Evolutionary conservation across 2,113 vertebrate genomes (phyloP).

Genomic region (Piaya cayana): DNA sequence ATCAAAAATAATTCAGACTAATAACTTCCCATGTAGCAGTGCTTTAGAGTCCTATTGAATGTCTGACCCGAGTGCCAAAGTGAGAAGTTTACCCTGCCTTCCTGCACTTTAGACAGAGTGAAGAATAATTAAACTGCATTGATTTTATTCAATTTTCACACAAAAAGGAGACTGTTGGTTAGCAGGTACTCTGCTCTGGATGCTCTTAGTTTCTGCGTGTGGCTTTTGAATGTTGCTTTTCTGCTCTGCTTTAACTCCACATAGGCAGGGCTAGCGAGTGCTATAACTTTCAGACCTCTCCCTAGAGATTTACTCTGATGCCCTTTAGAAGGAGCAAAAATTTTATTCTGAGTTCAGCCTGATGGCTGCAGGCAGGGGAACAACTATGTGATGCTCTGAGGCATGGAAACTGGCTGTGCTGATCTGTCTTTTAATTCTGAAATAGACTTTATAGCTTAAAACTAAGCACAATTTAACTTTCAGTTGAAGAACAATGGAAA

Average conservation of each 20-base stretch:
- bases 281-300: not conserved
- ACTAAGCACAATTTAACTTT: not conserved
- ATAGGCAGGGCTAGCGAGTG: not conserved
- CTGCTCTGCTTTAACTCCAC: not conserved
- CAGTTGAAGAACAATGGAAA: not conserved
- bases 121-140: not conserved
- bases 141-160: not conserved
- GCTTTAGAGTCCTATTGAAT: not conserved
- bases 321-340: not conserved
- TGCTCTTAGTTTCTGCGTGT: not conserved
- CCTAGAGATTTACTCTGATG: not conserved
- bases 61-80: not conserved
- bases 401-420: accelerated
- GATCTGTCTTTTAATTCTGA: accelerated
- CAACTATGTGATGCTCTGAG: accelerated
- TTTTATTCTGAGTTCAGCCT: not conserved
- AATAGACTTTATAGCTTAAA: not conserved
- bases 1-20: not conserved
- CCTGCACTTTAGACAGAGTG: not conserved
- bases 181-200: not conserved
- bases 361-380: not conserved
- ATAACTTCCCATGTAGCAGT: not conserved
- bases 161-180: not conserved
- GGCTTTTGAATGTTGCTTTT: not conserved
- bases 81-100: not conserved